Evolutionary conservation across 2,797 vertebrate species (phyloP).

Genomic region (Gymnodraco acuticeps): DNA sequence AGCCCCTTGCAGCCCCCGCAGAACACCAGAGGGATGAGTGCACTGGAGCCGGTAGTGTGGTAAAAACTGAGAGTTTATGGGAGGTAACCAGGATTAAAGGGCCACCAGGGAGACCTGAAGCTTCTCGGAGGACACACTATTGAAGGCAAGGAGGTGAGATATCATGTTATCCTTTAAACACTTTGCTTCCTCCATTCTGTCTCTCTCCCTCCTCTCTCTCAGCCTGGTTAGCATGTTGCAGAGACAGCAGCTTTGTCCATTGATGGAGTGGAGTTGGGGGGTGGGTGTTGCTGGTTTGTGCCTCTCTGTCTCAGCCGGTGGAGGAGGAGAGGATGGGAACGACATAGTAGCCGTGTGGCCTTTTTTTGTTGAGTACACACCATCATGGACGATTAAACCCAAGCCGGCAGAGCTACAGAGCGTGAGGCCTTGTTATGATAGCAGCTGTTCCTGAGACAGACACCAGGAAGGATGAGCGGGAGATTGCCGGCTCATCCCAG

Average conservation of each 20-base stretch:
- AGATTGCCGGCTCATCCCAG: slow-evolving; percentile 42
- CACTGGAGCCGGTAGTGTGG: slow-evolving; percentile 58
- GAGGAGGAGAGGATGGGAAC: slow-evolving; percentile 47
- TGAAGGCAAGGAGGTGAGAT: slow-evolving; percentile 81
- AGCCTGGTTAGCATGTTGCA: slow-evolving; percentile 75
- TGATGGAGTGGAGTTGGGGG: slow-evolving; percentile 60
- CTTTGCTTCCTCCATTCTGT: slow-evolving; percentile 25
- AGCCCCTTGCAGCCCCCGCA: slow-evolving; percentile 61
- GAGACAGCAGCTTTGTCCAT: slow-evolving; percentile 75
- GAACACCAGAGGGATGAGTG: slow-evolving; percentile 66
- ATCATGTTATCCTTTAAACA: slow-evolving; percentile 47
- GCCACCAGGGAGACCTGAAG: slow-evolving; percentile 74
- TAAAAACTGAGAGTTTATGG: slow-evolving; percentile 70
- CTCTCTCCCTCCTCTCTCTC: slow-evolving; percentile 37
- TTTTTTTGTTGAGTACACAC: slow-evolving; percentile 65
- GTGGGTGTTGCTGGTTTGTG: slow-evolving; percentile 45
- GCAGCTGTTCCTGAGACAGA: slow-evolving; percentile 60
- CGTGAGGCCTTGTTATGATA: slow-evolving; percentile 72
- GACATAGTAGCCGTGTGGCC: slow-evolving; percentile 51
- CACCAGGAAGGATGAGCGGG: slow-evolving; percentile 62
- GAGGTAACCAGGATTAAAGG: slow-evolving; percentile 76
- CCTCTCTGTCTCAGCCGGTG: slow-evolving; percentile 46
- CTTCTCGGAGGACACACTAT: slow-evolving; percentile 70
- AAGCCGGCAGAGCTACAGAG: slow-evolving; percentile 53
- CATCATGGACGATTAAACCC: slow-evolving; percentile 72